Evolutionary conservation across 2,888 invertebrate genomes (phyloP), one percentile per base, ranked within the genome.

Genomic region (Nemurella pictetii): DNA sequence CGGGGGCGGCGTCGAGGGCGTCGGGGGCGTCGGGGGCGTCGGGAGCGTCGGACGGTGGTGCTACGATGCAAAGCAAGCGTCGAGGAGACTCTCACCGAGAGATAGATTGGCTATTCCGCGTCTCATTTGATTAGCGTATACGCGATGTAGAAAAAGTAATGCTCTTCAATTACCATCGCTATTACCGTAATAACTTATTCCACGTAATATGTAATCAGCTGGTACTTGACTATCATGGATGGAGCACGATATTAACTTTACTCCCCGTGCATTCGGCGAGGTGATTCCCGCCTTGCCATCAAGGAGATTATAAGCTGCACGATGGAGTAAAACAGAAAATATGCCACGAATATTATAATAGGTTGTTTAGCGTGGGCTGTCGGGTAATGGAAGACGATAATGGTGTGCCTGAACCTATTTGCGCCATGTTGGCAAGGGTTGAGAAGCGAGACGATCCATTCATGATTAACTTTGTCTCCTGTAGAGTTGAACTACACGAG

Each of bases 111-210:
- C 75, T 75, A 75, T 75, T 27, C 75, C 26, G 9, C 12, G 75
- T 26, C 78, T 78, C 78, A 78, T 28, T 82, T 72, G 82, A 72
- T 78, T 30, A 78, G 78, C 78, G 29, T 82, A 82, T 27, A 82
- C 3, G 30, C 30, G 29, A 78, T 12, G n/a, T 15, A 78, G 26
- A 15, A 82, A 81, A 82, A 82, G 72, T 82, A 82, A 82, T 82
- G 72, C 28, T 55, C 82, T 82, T 82, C 82, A 82, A 55, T 82
- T 82, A 82, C 82, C 27, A 72, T 55, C 82, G 28, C 72, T 82
- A 81, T 78, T 78, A 78, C 78, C n/a, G 30, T 78, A 78, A 78
- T 78, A 78, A 78, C 80, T 81, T 81, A 81, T 30, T 81, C 35
- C 29, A 20, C 78, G 55, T 29, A 29, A 28, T 75, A 28, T 75